Base-by-base conservation (phyloP, 2,888 invertebrate species). In the Autographa pulchrina region DNA sequence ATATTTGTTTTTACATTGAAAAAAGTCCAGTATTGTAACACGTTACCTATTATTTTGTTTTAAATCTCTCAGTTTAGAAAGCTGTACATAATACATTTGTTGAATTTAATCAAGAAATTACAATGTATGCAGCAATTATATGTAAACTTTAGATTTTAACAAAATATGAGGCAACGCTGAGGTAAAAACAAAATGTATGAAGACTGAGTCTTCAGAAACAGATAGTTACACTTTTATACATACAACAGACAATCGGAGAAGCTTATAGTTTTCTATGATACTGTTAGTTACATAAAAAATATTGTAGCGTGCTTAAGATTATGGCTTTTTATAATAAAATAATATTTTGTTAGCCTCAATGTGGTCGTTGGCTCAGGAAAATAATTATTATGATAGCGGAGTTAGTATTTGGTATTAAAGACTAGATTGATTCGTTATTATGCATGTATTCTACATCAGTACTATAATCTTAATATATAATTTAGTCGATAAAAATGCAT, bases 351-450 rank as follows among this genome's bases (percentile, higher is more conserved):
- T 48, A 16, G 6, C 48, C 48, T n/a, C n/a, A n/a, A n/a, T 48
- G n/a, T 48, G 48, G n/a, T 48, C 0, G 7, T 38, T 65, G 3
- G 11, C 18, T 64, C 52, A 25, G 14, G 32, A 38, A 20, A 16
- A 25, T 20, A 16, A 11, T 18, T 18, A 18, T 14, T 41, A 11
- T n/a, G 52, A 8, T 16, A 8, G 20, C 35, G 9, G 14, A 0
- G 25, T 31, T 41, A 52, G 14, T 48, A 68, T 76, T 76, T 75
- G 66, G 63, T 79, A 48, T 62, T 59, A 11, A 52, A 67, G 61
- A 67, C 67, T 67, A 67, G 61, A 38, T 48, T 66, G 8, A 48
- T 52, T 54, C 43, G 43, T 41, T 7, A 41, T 5, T 14, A 43
- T 43, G 9, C 1, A 48, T 48, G n/a, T 48, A 25, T 25, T 25